These are phyloP conservation scores for Melanostigma gelatinosum DNA, from an alignment of 2,113 vertebrate genomes.

Conservation along the genomic window DNA sequence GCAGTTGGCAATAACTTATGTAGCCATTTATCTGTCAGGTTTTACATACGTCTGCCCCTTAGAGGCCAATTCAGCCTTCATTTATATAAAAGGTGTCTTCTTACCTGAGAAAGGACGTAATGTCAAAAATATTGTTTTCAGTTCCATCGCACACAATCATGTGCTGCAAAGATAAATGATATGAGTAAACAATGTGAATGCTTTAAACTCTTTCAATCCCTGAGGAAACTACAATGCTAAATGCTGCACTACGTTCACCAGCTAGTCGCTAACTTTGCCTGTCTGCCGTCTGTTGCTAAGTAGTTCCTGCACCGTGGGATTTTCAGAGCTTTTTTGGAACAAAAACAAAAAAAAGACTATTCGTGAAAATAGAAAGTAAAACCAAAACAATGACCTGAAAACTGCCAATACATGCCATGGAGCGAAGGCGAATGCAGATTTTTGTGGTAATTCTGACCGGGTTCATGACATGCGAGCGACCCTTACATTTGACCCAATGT, in stretches of 20 bases:
- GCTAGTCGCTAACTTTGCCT: slow-evolving; percentile 6
- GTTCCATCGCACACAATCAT: not conserved
- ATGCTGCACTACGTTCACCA: not conserved
- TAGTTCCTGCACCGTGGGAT: not conserved
- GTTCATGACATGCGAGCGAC: not conserved
- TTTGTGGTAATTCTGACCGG: not conserved
- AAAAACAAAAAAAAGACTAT: not conserved
- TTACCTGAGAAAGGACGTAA: not conserved
- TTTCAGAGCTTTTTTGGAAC: not conserved
- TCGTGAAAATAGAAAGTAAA: not conserved
- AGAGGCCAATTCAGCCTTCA: not conserved
- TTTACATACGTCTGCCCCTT: not conserved
- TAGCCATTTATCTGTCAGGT: not conserved
- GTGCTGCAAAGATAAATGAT: not conserved
- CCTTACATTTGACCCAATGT: not conserved
- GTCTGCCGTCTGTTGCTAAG: not conserved
- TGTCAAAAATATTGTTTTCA: not conserved
- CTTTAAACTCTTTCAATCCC: not conserved
- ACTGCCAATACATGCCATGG: not conserved
- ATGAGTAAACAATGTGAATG: not conserved
- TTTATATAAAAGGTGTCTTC: not conserved
- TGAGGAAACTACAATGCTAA: not conserved
- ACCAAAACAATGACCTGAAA: not conserved
- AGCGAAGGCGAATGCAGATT: not conserved
- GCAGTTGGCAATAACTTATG: not conserved